Evolutionary conservation across 2,888 invertebrate genomes (phyloP).

Genomic region (Nasonovia ribisnigri): DNA sequence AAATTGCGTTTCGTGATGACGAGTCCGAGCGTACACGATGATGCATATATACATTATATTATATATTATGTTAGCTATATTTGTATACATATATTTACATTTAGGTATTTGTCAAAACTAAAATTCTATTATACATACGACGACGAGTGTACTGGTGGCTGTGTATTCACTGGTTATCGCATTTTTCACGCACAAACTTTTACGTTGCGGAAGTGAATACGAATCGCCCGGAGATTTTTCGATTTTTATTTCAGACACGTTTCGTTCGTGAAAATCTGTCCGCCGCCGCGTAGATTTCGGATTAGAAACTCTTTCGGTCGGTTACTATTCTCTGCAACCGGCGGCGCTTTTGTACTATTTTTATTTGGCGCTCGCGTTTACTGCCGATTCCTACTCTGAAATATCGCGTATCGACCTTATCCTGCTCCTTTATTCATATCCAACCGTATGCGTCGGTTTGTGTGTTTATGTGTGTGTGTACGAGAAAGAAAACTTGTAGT

Average conservation of each 20-base stretch:
- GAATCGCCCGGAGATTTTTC: constrained; percentile 39
- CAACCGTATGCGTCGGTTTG: background rate
- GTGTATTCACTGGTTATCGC: constrained; percentile 44
- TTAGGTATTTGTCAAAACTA: background rate
- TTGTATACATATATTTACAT: background rate
- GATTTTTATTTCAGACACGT: constrained; percentile 57
- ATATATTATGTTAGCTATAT: background rate
- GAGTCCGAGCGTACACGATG: background rate
- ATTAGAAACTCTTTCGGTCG: constrained; percentile 27
- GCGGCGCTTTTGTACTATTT: constrained; percentile 16
- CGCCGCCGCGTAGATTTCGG: constrained; percentile 29
- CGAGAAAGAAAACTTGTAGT: background rate
- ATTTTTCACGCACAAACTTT: constrained; percentile 48
- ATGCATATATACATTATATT: background rate
- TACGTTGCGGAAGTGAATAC: constrained; percentile 47
- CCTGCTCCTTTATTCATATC: background rate
- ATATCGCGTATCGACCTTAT: background rate
- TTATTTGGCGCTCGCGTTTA: background rate
- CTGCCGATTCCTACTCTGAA: background rate
- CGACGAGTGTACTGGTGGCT: background rate
- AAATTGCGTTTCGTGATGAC: background rate
- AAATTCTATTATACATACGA: constrained; percentile 4
- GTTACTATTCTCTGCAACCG: background rate
- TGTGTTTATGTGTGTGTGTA: background rate
- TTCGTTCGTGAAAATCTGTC: constrained; percentile 4